Evolutionary conservation across 2,888 invertebrate species (phyloP).

Genomic region (Caenorhabditis virilis): DNA sequence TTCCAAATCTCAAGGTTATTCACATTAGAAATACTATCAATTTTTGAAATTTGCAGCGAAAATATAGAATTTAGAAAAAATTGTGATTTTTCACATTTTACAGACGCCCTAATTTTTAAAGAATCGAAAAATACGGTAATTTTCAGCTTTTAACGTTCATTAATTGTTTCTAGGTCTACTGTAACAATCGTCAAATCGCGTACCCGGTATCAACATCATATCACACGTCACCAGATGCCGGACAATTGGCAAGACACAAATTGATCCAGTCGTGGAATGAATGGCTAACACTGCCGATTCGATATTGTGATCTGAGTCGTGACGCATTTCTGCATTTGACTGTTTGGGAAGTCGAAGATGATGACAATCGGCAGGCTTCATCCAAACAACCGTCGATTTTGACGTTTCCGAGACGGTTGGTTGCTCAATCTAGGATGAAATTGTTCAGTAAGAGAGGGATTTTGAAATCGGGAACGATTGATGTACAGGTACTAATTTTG

Average conservation of each 20-base stretch:
- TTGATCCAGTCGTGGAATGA: slow-evolving; percentile 60
- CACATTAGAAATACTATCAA: too few relatives aligned
- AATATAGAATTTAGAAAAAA: too few relatives aligned
- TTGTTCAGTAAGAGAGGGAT: slow-evolving; percentile 93
- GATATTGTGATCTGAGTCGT: slow-evolving; percentile 60
- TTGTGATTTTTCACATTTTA: too few relatives aligned
- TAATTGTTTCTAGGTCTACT: slow-evolving; percentile 51
- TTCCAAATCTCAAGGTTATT: too few relatives aligned
- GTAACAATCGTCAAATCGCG: slow-evolving; percentile 57
- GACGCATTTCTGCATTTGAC: slow-evolving; percentile 63
- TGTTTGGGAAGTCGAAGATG: slow-evolving; percentile 54
- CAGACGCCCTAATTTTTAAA: too few relatives aligned
- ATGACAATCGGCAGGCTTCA: neutral
- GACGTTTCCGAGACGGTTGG: slow-evolving; percentile 70
- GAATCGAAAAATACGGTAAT: neutral
- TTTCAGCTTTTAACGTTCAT: neutral
- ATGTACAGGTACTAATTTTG: slow-evolving; percentile 84
- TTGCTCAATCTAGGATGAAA: slow-evolving; percentile 90
- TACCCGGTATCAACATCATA: slow-evolving; percentile 59
- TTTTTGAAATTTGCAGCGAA: too few relatives aligned
- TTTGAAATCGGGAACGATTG: slow-evolving; percentile 80
- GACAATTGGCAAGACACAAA: slow-evolving; percentile 28
- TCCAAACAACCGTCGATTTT: neutral
- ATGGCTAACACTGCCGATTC: slow-evolving; percentile 62
- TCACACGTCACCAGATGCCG: slow-evolving; percentile 35